Base-by-base conservation (phyloP, 2,888 invertebrate genomes). In the Corythucha ciliata region DNA sequence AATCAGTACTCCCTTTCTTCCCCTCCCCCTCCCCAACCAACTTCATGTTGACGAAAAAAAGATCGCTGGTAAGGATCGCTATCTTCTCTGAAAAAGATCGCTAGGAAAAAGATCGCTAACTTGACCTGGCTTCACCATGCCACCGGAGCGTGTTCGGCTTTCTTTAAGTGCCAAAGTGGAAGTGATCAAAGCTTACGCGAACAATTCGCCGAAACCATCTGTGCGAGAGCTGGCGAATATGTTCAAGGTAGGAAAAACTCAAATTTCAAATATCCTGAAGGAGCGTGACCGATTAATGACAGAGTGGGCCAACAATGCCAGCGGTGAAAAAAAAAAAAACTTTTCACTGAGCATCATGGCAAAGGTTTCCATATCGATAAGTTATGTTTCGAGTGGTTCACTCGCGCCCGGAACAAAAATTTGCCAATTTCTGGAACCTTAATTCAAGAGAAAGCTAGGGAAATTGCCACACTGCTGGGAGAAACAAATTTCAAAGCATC, bases 341-440 rank as follows among this genome's bases (percentile, higher is more conserved):
- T 32, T 21, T 29, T 14, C 21, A 29, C 16, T 24, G 32, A 29
- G 14, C n/a, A n/a, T n/a, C n/a, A n/a, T n/a, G n/a, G n/a, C 16
- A 54, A n/a, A 7, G 33, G 33, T 16, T 33, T 4, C 4, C 14
- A 5, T 5, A 7, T 33, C 3, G 33, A 33, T 7, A 7, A 33
- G 4, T 5, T 7, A 4, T 3, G 3, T 21, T 2, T 26, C 20
- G 21, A 25, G 27, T 48, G 27, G 12, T 39, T 44, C 37, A 12
- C 20, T 22, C 40, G 4, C 20, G 41, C 22, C n/a, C 26, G 22
- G 10, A 33, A n/a, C 14, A 41, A 40, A 18, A 20, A 16, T 3
- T 16, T 50, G 41, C 24, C 27, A 5, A 16, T 51, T 52, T 53
- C 27, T 42, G 41, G 26, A 6, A 41, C 45, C 2, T 20, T 32